Base-by-base conservation (phyloP, 2,113 vertebrate genomes). In the Paramisgurnus dabryanus region DNA sequence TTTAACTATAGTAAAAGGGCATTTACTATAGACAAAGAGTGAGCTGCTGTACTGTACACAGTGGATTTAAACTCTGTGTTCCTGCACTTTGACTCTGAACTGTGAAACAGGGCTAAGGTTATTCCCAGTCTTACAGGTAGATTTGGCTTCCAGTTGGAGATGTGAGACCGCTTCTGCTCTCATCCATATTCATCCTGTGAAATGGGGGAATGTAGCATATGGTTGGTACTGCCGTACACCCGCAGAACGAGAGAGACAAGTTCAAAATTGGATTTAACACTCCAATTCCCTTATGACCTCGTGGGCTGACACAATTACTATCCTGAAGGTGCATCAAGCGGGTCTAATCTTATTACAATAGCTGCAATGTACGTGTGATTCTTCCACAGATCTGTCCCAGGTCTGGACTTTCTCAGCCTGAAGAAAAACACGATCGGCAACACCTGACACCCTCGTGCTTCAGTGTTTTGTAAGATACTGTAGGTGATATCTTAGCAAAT, bases 191-290 rank as follows among this genome's bases (percentile, higher is more conserved):
- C 91, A 93, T 88, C 85, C 83, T 80, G 81, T 87, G 81, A 89
- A 92, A 87, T 90, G 82, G 85, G 87, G 89, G 87, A 90, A 66
- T 82, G 83, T 86, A 89, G 92, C 93, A 93, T 94, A 93, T 94
- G 93, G 93, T 87, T 77, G 87, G 73, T 90, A 79, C 90, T 89
- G 74, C 77, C 66, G 67, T 84, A 80, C 57, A 85, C 88, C 87
- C 87, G 85, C 87, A 83, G 85, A 85, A 89, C 78, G 73, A 90
- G 78, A 89, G 88, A 90, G 85, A 91, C 90, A 90, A 87, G 91
- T 86, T 90, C 89, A 80, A 89, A 92, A 93, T 92, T 93, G 89
- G 92, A 93, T 93, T 92, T 90, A 93, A 91, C 90, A 89, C 90
- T 89, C 84, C 81, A 88, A 91, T 89, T 92, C 92, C 92, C 93